Percentiles rank a stretch among this genome's conserved stretches.
Evolutionary conservation across 2,113 vertebrate genomes (phyloP).

Genomic region (Excalfactoria chinensis): DNA sequence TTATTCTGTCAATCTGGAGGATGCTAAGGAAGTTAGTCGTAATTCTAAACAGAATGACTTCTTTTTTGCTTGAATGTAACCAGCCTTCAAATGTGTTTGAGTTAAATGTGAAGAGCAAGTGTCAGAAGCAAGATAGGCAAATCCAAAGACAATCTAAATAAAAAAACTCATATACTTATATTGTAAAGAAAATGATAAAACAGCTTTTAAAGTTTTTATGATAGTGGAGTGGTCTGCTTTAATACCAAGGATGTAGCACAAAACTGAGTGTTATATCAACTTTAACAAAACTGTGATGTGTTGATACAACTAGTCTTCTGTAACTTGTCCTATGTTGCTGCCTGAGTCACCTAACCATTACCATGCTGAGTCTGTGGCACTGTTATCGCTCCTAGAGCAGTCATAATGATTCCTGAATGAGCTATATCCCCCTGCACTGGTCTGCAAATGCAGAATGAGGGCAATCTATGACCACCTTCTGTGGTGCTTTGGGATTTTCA

Average conservation of each 20-base stretch:
- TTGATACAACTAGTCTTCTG: not conserved
- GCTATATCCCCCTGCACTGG: accelerated
- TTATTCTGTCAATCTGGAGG: not conserved
- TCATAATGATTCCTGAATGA: not conserved
- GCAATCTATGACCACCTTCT: not conserved
- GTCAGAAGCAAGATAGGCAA: not conserved
- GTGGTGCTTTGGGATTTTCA: not conserved
- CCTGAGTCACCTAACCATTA: not conserved
- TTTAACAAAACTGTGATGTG: not conserved
- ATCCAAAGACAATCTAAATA: not conserved
- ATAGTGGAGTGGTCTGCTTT: not conserved
- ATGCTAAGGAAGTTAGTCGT: not conserved
- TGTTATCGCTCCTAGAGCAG: not conserved
- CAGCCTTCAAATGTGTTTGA: not conserved
- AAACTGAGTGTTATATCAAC: not conserved
- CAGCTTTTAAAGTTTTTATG: not conserved
- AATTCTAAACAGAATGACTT: not conserved
- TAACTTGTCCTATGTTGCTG: not conserved
- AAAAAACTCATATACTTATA: not conserved
- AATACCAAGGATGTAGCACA: not conserved
- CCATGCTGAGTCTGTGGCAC: not conserved
- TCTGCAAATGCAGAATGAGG: not conserved
- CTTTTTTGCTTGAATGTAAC: not conserved
- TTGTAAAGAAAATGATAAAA: not conserved
- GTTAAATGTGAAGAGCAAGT: not conserved